Percentiles rank a stretch among this genome's conserved stretches.
Conservation (phyloP, 2,888 invertebrate genomes). For the Carabus problematicus region DNA sequence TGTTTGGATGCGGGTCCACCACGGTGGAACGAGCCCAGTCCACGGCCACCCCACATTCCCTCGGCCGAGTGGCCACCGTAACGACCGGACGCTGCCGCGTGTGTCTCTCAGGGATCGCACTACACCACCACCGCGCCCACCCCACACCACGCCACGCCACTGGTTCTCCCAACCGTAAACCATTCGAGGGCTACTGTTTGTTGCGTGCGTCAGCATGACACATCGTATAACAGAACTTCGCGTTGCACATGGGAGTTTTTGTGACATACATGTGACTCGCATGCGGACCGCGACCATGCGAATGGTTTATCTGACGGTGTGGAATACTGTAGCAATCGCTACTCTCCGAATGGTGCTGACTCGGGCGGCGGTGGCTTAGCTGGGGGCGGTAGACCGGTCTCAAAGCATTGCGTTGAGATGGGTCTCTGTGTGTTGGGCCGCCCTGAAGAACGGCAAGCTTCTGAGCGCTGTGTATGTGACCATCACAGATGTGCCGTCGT, state of each 20-base stretch:
- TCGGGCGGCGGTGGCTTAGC: constrained; percentile 42
- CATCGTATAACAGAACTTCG: too few relatives aligned
- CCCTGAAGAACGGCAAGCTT: too few relatives aligned
- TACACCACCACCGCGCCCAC: not conserved
- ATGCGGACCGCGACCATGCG: too few relatives aligned
- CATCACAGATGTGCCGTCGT: constrained; percentile 17
- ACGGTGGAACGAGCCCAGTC: not conserved
- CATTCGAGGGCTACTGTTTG: not conserved
- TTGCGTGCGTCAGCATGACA: not conserved
- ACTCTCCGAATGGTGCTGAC: constrained; percentile 2
- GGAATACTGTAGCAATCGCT: not conserved
- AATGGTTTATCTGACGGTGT: too few relatives aligned
- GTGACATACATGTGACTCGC: too few relatives aligned
- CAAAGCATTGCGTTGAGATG: constrained; percentile 19
- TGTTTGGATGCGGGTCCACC: not conserved
- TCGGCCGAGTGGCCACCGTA: constrained; percentile 40
- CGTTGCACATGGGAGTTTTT: too few relatives aligned
- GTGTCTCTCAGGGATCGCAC: constrained; percentile 51
- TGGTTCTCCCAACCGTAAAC: constrained; percentile 14
- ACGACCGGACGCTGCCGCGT: constrained; percentile 55
- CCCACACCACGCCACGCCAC: not conserved
- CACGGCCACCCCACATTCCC: not conserved
- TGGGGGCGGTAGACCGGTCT: constrained; percentile 31
- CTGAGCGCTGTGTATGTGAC: constrained; percentile 16
- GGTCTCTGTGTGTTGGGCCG: not conserved